Percentiles rank a stretch among this genome's conserved stretches.
These are phyloP conservation scores for Baccha elongata DNA, from an alignment of 2,888 invertebrate species.

Conservation along the genomic window DNA sequence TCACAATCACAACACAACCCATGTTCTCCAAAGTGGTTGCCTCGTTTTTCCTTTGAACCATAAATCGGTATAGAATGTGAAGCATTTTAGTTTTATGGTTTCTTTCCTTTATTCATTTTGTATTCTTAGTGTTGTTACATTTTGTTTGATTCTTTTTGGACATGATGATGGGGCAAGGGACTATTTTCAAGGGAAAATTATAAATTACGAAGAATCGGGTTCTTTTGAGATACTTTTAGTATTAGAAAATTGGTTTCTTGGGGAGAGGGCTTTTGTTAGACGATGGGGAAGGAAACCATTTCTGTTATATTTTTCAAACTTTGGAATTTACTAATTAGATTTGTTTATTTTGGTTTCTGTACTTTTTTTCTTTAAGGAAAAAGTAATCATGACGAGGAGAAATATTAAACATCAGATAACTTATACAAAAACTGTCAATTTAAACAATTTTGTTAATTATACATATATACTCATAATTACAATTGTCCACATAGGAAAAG, in stretches of 20 bases:
- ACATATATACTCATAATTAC: too few species aligned
- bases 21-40: slow-evolving; percentile 19
- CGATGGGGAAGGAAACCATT: slow-evolving; percentile 44
- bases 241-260: slow-evolving; percentile 46
- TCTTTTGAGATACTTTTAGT: slow-evolving; percentile 21
- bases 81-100: slow-evolving; percentile 64
- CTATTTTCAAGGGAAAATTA: slow-evolving; percentile 13
- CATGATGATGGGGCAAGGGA: neutral
- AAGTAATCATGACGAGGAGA: neutral
- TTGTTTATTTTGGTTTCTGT: slow-evolving; percentile 43
- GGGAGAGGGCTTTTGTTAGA: slow-evolving; percentile 26
- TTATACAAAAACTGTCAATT: too few species aligned
- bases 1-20: neutral
- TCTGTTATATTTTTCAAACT: slow-evolving; percentile 35
- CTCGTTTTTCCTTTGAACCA: slow-evolving; percentile 33
- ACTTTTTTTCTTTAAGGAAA: neutral
- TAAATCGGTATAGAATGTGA: slow-evolving; percentile 60
- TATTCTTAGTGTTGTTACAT: slow-evolving; percentile 28
- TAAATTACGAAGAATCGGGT: slow-evolving; percentile 60
- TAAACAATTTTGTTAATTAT: too few species aligned
- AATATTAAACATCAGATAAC: too few species aligned
- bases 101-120: slow-evolving; percentile 59
- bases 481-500: too few species aligned
- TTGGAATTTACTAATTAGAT: slow-evolving; percentile 65
- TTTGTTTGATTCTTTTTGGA: neutral